Evolutionary conservation across 1,140 invertebrate species (phyloP), one percentile per base, ranked within the genome.

Genomic region (Copidosoma floridanum): DNA sequence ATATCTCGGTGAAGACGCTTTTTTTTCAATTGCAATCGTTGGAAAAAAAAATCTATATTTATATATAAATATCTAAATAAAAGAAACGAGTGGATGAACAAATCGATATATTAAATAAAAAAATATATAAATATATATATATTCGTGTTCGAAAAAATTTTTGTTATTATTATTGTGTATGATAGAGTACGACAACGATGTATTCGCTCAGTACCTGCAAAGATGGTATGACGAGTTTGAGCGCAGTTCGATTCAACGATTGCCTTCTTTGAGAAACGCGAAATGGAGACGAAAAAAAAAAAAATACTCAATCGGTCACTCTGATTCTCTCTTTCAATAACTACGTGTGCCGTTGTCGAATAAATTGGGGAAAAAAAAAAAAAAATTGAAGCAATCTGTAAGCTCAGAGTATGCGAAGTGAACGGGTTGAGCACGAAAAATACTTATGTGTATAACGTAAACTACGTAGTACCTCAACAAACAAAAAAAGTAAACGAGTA

Each of bases 161-260:
- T 77, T 77, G 69, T 78, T 77, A 73, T 75, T 75, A 71, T 71
- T 77, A 75, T 71, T 72, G 66, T 72, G 65, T 58, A 56, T 71
- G 68, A 71, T n/a, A n/a, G n/a, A n/a, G n/a, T n/a, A n/a, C n/a
- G n/a, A n/a, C n/a, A n/a, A n/a, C 66, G 61, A 73, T 61, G 65
- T 70, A 68, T 65, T 66, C 66, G 68, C 65, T 66, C 65, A 67
- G 63, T 74, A 69, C 69, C 70, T 71, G 70, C 61, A 61, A 67
- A 67, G 61, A 67, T 56, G 68, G 66, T 65, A n/a, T n/a, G 61
- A 68, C 56, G 64, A 69, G 65, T 67, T 62, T 48, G 51, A 54
- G 65, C 65, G 68, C 64, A 68, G 59, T 68, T 65, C 43, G 44
- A 71, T 67, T 63, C 26, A 46, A 61, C 56, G 67, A 68, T n/a